Evolutionary conservation across 2,888 invertebrate species (phyloP).

Genomic region (Melangyna quadrimaculata): DNA sequence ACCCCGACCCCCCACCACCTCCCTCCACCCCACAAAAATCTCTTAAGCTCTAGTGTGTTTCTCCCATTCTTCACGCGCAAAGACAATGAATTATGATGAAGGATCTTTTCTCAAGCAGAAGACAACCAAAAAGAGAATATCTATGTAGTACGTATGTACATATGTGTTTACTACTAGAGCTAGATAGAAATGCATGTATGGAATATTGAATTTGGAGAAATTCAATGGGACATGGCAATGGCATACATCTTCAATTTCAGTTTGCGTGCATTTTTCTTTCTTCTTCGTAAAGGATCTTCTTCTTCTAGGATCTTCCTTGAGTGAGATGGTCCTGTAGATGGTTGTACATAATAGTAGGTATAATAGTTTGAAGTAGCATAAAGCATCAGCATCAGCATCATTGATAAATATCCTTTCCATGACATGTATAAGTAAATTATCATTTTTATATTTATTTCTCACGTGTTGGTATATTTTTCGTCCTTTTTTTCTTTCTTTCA

Average conservation of each 20-base stretch:
- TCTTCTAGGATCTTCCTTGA: background rate
- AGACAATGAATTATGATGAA: conserved; percentile 72
- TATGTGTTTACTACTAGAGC: background rate
- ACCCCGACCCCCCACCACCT: too few species aligned
- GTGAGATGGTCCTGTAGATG: background rate
- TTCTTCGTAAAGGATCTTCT: background rate
- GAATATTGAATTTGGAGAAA: conserved; percentile 70
- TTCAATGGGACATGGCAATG: conserved; percentile 54
- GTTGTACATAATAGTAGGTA: background rate
- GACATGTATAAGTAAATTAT: conserved; percentile 72
- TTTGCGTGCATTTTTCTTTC: conserved; percentile 23
- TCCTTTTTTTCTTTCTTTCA: too few species aligned
- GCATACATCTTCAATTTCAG: conserved; percentile 13
- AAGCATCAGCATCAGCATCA: conserved; percentile 57
- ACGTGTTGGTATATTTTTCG: conserved; percentile 44
- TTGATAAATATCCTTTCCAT: conserved; percentile 68
- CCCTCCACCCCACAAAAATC: too few species aligned
- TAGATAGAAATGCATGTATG: conserved; percentile 59
- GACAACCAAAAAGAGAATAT: background rate
- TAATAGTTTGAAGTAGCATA: background rate
- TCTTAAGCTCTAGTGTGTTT: background rate
- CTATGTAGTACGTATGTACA: background rate
- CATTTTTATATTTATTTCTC: conserved; percentile 66
- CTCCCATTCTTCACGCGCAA: conserved; percentile 27
- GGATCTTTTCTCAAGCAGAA: conserved; percentile 47